Base-by-base conservation (phyloP, 1,140 invertebrate genomes). In the Monomorium pharaonis region DNA sequence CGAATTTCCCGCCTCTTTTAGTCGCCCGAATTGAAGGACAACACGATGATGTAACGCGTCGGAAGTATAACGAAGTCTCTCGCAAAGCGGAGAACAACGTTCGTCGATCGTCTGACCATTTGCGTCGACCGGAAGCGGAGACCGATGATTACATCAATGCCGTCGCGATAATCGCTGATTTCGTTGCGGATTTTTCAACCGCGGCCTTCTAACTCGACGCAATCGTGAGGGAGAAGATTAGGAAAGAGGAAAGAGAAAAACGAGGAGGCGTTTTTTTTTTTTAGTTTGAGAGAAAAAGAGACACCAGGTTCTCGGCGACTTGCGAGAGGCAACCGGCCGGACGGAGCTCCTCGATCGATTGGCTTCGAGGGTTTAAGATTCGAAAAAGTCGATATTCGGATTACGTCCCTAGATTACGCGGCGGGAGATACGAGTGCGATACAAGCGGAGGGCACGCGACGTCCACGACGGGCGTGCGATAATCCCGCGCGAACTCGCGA, bases 401-500 rank as follows among this genome's bases (percentile, higher is more conserved):
- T 27, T 37, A 24, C 44, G n/a, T 33, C n/a, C n/a, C 47, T 27
- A 37, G 56, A 51, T 67, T 42, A 24, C 30, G n/a, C 44, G 44
- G 30, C n/a, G 56, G 74, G 16, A 77, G 56, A 63, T 56, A 62
- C 30, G 58, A 51, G n/a, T 37, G 37, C n/a, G n/a, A n/a, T n/a
- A 56, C 56, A 37, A 56, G 30, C 42, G 44, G 47, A 54, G 69
- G 62, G 62, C 21, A 27, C n/a, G n/a, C n/a, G 42, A 37, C 70
- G 56, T 49, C 21, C 44, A 54, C 18, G 56, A 42, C 44, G 58
- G 33, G 33, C 85, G 63, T 49, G 65, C 60, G 88, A 90, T 86
- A 90, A 90, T 87, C 72, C 77, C 86, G 87, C 81, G 63, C 63
- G 56, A 88, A 85, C 87, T 85, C 87, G 83, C 67, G 88, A 86